phyloP scores from a whole-genome alignment of 2,113 vertebrate genomes.

The Tichodroma muraria region DNA sequence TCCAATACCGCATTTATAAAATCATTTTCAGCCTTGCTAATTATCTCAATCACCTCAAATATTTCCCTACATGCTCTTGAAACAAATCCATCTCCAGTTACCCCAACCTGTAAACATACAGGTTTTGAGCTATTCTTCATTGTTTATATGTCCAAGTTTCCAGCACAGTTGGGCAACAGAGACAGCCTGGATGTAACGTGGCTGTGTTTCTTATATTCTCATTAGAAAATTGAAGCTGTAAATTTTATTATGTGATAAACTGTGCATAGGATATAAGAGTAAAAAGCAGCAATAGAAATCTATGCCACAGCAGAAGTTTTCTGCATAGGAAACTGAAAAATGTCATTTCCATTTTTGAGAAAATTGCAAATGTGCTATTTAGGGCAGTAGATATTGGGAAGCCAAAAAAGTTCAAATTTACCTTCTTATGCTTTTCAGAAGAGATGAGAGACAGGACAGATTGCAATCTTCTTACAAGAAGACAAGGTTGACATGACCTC shows the following conservation, averaged over 20 bases:
- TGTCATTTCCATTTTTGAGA: background rate
- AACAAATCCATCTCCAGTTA: background rate
- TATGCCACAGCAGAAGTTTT: background rate
- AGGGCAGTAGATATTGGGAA: background rate
- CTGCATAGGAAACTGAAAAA: background rate
- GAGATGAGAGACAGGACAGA: background rate
- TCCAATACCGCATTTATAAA: background rate
- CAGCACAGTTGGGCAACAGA: background rate
- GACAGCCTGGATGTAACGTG: background rate
- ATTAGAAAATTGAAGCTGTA: background rate
- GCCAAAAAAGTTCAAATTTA: background rate
- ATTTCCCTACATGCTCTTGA: background rate
- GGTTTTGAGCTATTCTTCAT: background rate
- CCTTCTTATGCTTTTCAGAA: background rate
- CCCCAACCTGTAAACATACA: background rate
- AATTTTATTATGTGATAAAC: background rate
- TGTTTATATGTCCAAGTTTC: background rate
- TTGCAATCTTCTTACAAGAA: background rate
- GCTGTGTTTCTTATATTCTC: background rate
- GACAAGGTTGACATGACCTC: background rate
- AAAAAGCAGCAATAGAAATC: background rate
- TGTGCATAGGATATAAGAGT: background rate
- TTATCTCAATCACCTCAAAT: background rate
- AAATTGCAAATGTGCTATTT: background rate
- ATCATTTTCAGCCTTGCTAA: background rate